These are phyloP conservation scores for Leptobrachium leishanense DNA, from an alignment of 2,113 vertebrate species.

Conservation along the genomic window DNA sequence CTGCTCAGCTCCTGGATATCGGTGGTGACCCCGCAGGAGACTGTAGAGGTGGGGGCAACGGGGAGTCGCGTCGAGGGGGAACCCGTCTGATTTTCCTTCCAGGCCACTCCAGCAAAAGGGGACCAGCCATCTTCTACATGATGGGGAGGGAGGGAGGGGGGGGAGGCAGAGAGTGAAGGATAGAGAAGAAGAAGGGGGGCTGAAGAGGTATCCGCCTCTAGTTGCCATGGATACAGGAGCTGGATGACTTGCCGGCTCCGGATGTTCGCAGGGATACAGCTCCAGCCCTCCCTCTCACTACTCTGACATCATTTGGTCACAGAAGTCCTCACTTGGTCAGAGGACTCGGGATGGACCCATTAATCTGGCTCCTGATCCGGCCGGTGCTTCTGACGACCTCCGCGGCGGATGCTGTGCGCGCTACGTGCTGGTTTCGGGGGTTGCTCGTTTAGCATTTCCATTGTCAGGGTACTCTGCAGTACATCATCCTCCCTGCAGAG, in stretches of 20 bases:
- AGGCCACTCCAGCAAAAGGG: conserved; percentile 48
- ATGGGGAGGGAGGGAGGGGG: conserved; percentile 41
- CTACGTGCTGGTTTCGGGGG: not conserved
- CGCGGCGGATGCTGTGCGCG: not conserved
- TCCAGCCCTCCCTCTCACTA: conserved; percentile 37
- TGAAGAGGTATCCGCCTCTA: conserved; percentile 59
- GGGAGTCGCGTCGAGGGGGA: conserved; percentile 48
- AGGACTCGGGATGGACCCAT: conserved; percentile 14
- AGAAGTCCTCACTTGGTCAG: conserved; percentile 36
- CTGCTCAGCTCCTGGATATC: conserved; percentile 52
- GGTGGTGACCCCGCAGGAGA: conserved; percentile 50
- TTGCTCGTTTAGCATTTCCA: not conserved
- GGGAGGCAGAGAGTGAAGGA: conserved; percentile 44
- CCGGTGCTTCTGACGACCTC: not conserved
- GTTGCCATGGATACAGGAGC: conserved; percentile 62
- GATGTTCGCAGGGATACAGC: conserved; percentile 58
- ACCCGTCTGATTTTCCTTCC: conserved; percentile 53
- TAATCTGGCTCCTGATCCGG: conserved; percentile 21
- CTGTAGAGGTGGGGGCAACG: conserved; percentile 42
- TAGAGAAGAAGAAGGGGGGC: conserved; percentile 40
- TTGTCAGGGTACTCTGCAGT: not conserved
- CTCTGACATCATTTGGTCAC: conserved; percentile 39
- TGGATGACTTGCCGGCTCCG: conserved; percentile 61
- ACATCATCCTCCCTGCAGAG: not conserved
- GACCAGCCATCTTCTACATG: conserved; percentile 50